Percentiles rank a stretch among this genome's conserved stretches.
These are phyloP conservation scores for Drosophila busckii DNA, from an alignment of 1,140 invertebrate species.

Conservation along the genomic window DNA sequence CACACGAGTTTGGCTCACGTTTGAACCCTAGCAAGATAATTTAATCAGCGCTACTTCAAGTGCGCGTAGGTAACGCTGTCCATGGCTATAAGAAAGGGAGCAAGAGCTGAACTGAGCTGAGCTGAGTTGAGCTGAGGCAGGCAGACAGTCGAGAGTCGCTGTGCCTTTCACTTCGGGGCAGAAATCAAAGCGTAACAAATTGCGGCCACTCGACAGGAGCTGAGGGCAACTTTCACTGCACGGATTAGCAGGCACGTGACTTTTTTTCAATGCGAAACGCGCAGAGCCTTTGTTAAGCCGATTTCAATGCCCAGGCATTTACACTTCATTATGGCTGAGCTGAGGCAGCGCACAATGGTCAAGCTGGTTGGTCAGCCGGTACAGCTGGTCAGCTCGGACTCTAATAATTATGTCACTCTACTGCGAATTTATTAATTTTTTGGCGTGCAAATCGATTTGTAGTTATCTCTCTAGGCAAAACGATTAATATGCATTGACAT, in stretches of 20 bases:
- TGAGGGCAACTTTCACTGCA: slow-evolving; percentile 42
- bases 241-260: slow-evolving; percentile 69
- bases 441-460: slow-evolving; percentile 66
- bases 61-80: slow-evolving; percentile 54
- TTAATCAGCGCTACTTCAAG: slow-evolving; percentile 65
- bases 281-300: slow-evolving; percentile 53
- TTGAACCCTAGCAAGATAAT: slow-evolving; percentile 51
- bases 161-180: slow-evolving; percentile 45
- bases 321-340: slow-evolving; percentile 57
- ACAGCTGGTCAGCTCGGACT: slow-evolving; percentile 38
- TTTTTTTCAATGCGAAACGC: slow-evolving; percentile 43
- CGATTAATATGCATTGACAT: slow-evolving; percentile 50
- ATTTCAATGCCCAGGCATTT: slow-evolving; percentile 57
- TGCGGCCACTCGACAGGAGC: slow-evolving; percentile 41
- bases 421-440: slow-evolving; percentile 55
- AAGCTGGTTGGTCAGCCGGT: too few relatives aligned
- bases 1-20: slow-evolving; percentile 64
- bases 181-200: slow-evolving; percentile 75
- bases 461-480: slow-evolving; percentile 34
- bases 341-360: slow-evolving; percentile 35
- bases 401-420: slow-evolving; percentile 69
- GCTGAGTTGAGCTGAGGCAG: slow-evolving; percentile 17
- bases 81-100: slow-evolving; percentile 56
- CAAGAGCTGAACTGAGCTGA: slow-evolving; percentile 22
- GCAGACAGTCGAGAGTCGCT: slow-evolving; percentile 32